Evolutionary conservation across 2,797 vertebrate species (phyloP), one percentile per base, ranked within the genome.

Genomic region (Pagetopsis macropterus): DNA sequence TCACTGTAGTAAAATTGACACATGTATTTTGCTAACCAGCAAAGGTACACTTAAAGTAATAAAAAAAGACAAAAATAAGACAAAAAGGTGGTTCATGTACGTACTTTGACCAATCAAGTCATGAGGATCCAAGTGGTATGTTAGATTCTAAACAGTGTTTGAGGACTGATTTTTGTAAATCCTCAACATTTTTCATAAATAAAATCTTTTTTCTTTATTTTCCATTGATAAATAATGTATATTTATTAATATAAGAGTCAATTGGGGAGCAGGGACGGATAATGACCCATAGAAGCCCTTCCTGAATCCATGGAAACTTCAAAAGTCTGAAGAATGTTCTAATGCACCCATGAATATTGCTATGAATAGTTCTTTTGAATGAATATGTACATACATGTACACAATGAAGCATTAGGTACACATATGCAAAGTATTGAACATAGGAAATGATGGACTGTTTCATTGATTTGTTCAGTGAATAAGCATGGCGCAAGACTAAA

Each of bases 401-500:
- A 94, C 93, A 94, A 94, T 89, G 79, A 88, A 84, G 84, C 91
- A 94, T 94, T 93, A 93, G 71, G 94, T 95, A 95, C 94, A 94
- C 92, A 93, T 94, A 94, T 93, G 92, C 85, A 91, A 89, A 85
- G 76, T 87, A 88, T 84, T 87, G 82, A 92, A 88, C 88, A 82
- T 76, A 92, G 86, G 87, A 87, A 91, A 88, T 88, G 19, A 86
- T 90, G 89, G 81, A 87, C 65, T 80, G 81, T 82, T 84, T 91
- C 81, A 78, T 93, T 79, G 88, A 89, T 85, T 82, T 84, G 87
- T 91, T 91, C 84, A 65, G 93, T 93, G 94, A 92, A 84, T 91
- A 93, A 93, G 91, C 93, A 94, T 94, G 92, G 88, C 70, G 91
- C 92, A 93, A 93, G 93, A 93, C 93, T 94, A 92, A 94, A 94